Evolutionary conservation across 2,888 invertebrate genomes (phyloP).

Genomic region (Lissonota sp.): DNA sequence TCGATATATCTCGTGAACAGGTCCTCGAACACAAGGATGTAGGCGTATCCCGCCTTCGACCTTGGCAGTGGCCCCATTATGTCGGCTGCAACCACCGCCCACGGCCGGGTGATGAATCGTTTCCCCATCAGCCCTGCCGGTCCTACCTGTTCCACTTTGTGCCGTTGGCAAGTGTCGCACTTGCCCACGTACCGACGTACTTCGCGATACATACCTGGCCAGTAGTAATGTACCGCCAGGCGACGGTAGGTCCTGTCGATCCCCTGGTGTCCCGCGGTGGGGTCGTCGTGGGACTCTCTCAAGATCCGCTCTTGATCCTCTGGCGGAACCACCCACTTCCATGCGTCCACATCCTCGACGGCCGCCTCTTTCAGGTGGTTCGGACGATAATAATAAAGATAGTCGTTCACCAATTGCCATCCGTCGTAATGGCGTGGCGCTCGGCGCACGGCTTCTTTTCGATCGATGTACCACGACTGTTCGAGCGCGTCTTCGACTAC

Average conservation of each 20-base stretch:
- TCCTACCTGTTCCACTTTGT: slow-evolving; percentile 36
- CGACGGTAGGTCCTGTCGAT: neutral
- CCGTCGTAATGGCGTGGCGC: neutral
- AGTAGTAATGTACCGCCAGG: slow-evolving; percentile 10
- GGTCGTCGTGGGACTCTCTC: slow-evolving; percentile 8
- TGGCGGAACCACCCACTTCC: neutral
- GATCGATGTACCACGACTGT: too few relatives aligned
- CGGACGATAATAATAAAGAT: too few relatives aligned
- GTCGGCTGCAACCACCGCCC: slow-evolving; percentile 55
- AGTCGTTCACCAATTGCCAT: slow-evolving; percentile 1
- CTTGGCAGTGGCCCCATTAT: too few relatives aligned
- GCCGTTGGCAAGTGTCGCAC: slow-evolving; percentile 62
- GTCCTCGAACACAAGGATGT: slow-evolving; percentile 55
- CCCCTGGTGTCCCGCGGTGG: neutral
- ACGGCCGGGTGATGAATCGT: slow-evolving; percentile 66
- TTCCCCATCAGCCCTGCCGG: slow-evolving; percentile 54
- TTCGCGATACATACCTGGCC: slow-evolving; percentile 8
- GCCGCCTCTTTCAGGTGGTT: neutral
- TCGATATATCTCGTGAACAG: too few relatives aligned
- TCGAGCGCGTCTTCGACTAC: too few relatives aligned
- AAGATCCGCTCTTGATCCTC: neutral
- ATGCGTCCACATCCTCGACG: neutral
- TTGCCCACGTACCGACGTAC: slow-evolving; percentile 18
- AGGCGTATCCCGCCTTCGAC: slow-evolving; percentile 58
- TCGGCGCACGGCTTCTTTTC: too few relatives aligned